A percentile compares a stretch with the other conserved stretches of the same genome.
Evolutionary conservation across 2,797 vertebrate genomes (phyloP).

Genomic region (Gallinago solitaria): DNA sequence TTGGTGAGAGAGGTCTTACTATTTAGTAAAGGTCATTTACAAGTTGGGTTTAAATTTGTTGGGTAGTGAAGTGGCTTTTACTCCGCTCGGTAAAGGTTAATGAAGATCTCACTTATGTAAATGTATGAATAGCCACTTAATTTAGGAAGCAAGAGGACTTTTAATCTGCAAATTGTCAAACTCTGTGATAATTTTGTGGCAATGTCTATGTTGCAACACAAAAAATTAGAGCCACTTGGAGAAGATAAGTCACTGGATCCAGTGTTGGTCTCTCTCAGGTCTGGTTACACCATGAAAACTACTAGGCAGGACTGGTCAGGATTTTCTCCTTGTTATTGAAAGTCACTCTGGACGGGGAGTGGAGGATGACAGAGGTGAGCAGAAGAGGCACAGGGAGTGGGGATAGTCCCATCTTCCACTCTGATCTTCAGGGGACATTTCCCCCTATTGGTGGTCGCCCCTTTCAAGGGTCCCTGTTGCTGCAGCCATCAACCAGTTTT

Average conservation of each 20-base stretch:
- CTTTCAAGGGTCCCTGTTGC: not conserved
- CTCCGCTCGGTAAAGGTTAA: not conserved
- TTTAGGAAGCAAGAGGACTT: not conserved
- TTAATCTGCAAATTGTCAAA: not conserved
- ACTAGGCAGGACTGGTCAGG: not conserved
- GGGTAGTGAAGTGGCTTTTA: not conserved
- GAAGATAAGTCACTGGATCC: not conserved
- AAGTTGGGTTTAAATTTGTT: not conserved
- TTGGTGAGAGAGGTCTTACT: not conserved
- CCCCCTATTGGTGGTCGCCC: not conserved
- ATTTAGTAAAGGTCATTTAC: not conserved
- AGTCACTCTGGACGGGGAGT: not conserved
- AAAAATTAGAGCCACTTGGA: not conserved
- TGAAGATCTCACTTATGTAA: not conserved
- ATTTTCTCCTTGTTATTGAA: not conserved
- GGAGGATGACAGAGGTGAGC: not conserved
- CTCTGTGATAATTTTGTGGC: not conserved
- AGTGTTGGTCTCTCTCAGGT: not conserved
- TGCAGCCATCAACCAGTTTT: not conserved
- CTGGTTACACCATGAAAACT: not conserved
- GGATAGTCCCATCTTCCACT: not conserved
- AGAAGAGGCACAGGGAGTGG: not conserved
- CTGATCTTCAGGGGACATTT: not conserved
- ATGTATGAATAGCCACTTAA: not conserved
- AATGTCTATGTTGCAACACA: not conserved